Percentiles rank a stretch among this genome's conserved stretches.
phyloP scores from a whole-genome alignment of 2,113 vertebrate genomes.

The Nerophis ophidion region DNA sequence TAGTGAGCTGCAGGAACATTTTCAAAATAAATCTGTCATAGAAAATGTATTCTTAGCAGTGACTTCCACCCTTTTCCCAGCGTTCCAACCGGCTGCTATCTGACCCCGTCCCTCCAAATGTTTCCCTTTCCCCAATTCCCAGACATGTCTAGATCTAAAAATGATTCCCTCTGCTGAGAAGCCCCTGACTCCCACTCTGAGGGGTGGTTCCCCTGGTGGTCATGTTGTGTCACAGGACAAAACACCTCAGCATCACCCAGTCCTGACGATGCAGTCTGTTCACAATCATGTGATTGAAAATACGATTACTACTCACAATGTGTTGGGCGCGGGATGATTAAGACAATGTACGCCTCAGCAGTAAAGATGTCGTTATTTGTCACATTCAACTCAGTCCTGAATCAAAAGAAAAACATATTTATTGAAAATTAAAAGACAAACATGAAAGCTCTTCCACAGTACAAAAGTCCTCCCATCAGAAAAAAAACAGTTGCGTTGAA shows the following conservation, averaged over 20 bases:
- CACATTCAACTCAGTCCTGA: slow-evolving; percentile 14
- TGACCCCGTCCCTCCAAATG: slow-evolving; percentile 31
- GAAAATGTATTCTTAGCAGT: slow-evolving; percentile 1
- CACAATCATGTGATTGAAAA: background rate
- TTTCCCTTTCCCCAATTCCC: slow-evolving; percentile 27
- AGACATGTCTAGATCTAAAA: slow-evolving; percentile 27
- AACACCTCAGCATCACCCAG: slow-evolving; percentile 10
- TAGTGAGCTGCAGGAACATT: background rate
- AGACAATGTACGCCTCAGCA: too few relatives aligned
- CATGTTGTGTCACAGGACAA: slow-evolving; percentile 4
- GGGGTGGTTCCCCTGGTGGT: slow-evolving; percentile 13
- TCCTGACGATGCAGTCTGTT: slow-evolving; percentile 9
- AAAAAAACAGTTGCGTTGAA: slow-evolving; percentile 26
- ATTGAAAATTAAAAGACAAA: slow-evolving; percentile 61
- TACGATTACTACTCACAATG: background rate
- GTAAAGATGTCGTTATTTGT: too few relatives aligned
- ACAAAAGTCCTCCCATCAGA: slow-evolving; percentile 49
- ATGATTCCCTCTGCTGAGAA: slow-evolving; percentile 34
- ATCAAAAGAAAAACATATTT: slow-evolving; percentile 42
- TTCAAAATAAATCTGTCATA: background rate
- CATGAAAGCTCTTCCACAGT: slow-evolving; percentile 41
- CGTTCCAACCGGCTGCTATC: slow-evolving; percentile 1
- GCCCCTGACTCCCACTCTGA: slow-evolving; percentile 5
- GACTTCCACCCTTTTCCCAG: slow-evolving; percentile 14
- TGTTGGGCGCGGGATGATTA: background rate